phyloP scores from a whole-genome alignment of 1,140 invertebrate species.

The Eupristina koningsbergeri region DNA sequence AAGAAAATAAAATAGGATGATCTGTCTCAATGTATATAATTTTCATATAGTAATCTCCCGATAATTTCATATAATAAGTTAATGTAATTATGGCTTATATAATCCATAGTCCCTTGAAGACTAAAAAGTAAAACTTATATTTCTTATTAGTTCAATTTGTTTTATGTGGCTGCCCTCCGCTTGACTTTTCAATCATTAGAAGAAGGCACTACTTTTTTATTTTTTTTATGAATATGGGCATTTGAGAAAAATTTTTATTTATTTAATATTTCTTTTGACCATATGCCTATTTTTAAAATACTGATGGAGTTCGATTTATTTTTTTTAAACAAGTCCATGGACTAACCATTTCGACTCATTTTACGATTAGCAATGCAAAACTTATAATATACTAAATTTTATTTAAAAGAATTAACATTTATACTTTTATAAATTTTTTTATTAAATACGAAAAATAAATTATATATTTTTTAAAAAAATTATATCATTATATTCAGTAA shows the following conservation, averaged over 20 bases:
- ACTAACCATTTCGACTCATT: too few relatives aligned
- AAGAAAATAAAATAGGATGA: slow-evolving; percentile 15
- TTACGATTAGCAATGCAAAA: too few relatives aligned
- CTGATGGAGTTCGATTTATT: background rate
- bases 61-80: background rate
- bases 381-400: too few relatives aligned
- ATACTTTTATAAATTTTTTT: too few relatives aligned
- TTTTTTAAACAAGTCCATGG: too few relatives aligned
- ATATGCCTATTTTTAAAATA: background rate
- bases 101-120: slow-evolving; percentile 21
- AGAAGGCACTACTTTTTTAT: background rate
- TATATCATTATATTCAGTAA: too few relatives aligned
- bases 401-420: too few relatives aligned
- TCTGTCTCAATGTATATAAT: background rate
- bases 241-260: too few relatives aligned
- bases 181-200: background rate
- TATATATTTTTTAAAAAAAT: too few relatives aligned
- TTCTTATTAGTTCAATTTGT: background rate
- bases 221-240: background rate
- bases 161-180: background rate
- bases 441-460: too few relatives aligned
- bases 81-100: background rate
- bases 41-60: background rate
- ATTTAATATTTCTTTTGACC: background rate
- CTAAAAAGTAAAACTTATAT: background rate